Evolutionary conservation across 2,113 vertebrate species (phyloP), one percentile per base, ranked within the genome.

Genomic region (Microcebus jonahi): DNA sequence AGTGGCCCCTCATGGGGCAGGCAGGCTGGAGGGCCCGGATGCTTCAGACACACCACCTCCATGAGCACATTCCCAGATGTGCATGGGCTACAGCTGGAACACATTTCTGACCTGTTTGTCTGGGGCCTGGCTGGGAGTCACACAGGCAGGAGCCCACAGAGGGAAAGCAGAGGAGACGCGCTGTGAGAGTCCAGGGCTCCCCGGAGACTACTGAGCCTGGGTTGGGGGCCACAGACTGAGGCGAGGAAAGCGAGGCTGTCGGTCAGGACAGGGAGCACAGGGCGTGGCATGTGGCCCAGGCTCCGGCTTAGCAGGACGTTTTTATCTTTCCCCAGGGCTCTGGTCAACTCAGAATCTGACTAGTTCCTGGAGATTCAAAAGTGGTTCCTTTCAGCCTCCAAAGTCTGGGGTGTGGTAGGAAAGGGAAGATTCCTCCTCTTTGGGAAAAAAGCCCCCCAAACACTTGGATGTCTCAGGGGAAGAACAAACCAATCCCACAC

Each of bases 61-160:
- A 25, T 65, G 85, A 96, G 84, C 45, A 89, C 82, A 89, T 97
- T 97, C 92, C 96, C 97, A 97, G 98, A 97, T 95, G 97, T 87
- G 45, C 95, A 95, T 9, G 11, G 57, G 77, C 68, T 86, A 21
- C 95, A 96, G 94, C 95, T 97, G 95, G 88, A 97, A 95, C 68
- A 34, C 82, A 94, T 97, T 94, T 95, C 83, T 89, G 63, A 36
- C 34, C 68, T 65, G 68, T 73, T 90, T 92, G n/a, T 87, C 73
- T 94, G 79, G 73, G 89, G 86, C 82, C 91, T 95, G 82, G 65
- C 79, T 94, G 53, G 57, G 42, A 89, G 57, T 68, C 55, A 75
- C 55, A 68, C n/a, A 92, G 61, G 27, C 73, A 76, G 91, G 14
- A 87, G 39, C 65, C 92, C 71, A 45, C 48, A 45, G 67, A 84